Evolutionary conservation across 2,888 invertebrate genomes (phyloP).

Genomic region (Calliphora vomitoria): DNA sequence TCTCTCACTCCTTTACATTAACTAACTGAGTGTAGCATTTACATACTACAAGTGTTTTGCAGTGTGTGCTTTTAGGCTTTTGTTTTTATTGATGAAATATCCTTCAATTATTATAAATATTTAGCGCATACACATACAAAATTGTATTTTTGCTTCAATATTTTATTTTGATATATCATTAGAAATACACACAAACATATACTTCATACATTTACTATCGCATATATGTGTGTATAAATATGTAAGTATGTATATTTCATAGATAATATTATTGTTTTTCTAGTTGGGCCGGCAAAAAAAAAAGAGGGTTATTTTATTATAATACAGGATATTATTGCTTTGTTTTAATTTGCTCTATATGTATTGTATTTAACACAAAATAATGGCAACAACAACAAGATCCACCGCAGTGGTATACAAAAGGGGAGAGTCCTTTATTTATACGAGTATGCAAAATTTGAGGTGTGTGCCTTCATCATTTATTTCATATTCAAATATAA

Average conservation of each 20-base stretch:
- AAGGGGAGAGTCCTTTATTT: constrained; percentile 44
- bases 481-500: constrained; percentile 54
- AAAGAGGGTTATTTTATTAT: constrained; percentile 13
- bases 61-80: constrained; percentile 69
- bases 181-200: constrained; percentile 39
- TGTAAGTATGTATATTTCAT: constrained; percentile 1
- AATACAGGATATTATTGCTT: constrained; percentile 1
- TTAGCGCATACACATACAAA: constrained; percentile 77
- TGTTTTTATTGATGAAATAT: constrained; percentile 82
- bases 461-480: constrained; percentile 63
- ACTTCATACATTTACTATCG: not conserved
- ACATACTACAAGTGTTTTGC: constrained; percentile 1
- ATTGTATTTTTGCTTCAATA: constrained; percentile 49
- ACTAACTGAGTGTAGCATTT: not conserved
- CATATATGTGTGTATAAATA: not conserved
- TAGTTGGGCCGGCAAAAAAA: constrained; percentile 20
- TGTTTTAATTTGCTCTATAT: constrained; percentile 23
- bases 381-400: not conserved
- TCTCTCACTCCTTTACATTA: constrained; percentile 3
- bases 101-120: constrained; percentile 83
- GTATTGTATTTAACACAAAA: constrained; percentile 29
- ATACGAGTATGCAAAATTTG: constrained; percentile 45
- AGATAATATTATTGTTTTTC: constrained; percentile 38
- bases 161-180: constrained; percentile 76
- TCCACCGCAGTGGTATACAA: constrained; percentile 14